Conservation (phyloP, 2,113 vertebrate species). For the Crotophaga sulcirostris region DNA sequence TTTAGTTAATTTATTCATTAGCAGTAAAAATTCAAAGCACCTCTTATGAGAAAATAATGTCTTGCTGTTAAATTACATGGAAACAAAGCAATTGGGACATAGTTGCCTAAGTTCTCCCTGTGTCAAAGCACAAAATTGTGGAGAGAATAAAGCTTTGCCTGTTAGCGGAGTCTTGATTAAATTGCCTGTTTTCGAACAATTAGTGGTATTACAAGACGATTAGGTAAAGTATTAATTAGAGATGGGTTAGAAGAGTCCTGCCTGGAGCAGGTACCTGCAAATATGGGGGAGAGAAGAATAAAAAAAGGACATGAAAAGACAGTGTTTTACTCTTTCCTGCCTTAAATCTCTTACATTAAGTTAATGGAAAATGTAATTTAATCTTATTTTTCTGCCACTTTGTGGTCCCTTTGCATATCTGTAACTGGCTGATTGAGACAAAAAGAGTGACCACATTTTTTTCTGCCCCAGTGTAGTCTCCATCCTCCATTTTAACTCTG, state of each 20-base stretch:
- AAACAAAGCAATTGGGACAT: slow-evolving; percentile 79
- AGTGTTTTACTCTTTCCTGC: background rate
- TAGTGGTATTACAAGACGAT: slow-evolving; percentile 70
- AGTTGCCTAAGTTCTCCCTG: slow-evolving; percentile 61
- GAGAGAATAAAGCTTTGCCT: slow-evolving; percentile 40
- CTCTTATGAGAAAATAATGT: slow-evolving; percentile 83
- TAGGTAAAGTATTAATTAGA: slow-evolving; percentile 78
- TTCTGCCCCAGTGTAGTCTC: background rate
- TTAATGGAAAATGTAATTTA: background rate
- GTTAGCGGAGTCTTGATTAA: slow-evolving; percentile 74
- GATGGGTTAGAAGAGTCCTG: slow-evolving; percentile 39
- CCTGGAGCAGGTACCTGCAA: slow-evolving; percentile 10
- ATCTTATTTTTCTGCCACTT: background rate
- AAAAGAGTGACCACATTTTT: background rate
- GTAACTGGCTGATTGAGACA: background rate
- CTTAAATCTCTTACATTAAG: background rate
- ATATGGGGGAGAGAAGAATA: background rate
- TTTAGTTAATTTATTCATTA: slow-evolving; percentile 88
- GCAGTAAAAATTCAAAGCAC: slow-evolving; percentile 81
- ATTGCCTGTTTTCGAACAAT: slow-evolving; percentile 73
- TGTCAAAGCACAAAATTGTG: slow-evolving; percentile 62
- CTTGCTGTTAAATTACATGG: slow-evolving; percentile 83
- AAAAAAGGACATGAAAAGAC: background rate
- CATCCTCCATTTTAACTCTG: background rate
- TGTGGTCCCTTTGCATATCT: background rate